These are phyloP conservation scores for Paedocypris micromegethes DNA, from an alignment of 2,797 vertebrate genomes.

Conservation along the genomic window DNA sequence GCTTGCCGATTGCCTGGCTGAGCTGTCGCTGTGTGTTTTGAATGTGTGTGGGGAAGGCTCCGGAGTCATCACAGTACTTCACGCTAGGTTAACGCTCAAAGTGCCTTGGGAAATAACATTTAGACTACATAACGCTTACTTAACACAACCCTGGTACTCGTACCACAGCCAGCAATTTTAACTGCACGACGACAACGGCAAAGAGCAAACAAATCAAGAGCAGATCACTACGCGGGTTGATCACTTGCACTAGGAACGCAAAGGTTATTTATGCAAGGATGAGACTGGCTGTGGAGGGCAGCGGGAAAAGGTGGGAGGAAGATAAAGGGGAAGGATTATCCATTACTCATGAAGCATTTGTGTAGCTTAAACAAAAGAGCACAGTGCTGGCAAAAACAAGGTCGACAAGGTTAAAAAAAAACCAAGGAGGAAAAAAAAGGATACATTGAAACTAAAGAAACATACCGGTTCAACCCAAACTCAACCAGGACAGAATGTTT, in stretches of 20 bases:
- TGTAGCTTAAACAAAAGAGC: too few species aligned
- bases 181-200: slow-evolving; percentile 2
- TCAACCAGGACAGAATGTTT: too few species aligned
- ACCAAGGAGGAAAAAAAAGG: too few species aligned
- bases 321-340: background rate
- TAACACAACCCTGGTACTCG: slow-evolving; percentile 71
- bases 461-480: too few species aligned
- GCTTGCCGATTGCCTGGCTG: slow-evolving; percentile 34
- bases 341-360: background rate
- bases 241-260: slow-evolving; percentile 7
- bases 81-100: slow-evolving; percentile 67
- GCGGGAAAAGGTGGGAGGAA: background rate
- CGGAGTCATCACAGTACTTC: slow-evolving; percentile 65
- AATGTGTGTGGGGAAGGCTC: slow-evolving; percentile 49
- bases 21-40: slow-evolving; percentile 35
- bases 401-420: too few species aligned
- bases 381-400: too few species aligned
- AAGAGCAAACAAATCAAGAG: slow-evolving; percentile 17
- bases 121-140: slow-evolving; percentile 65
- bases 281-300: slow-evolving; percentile 4
- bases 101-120: slow-evolving; percentile 71
- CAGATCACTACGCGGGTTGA: background rate
- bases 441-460: too few species aligned
- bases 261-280: slow-evolving; percentile 7
- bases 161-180: slow-evolving; percentile 41